Conservation (phyloP, 2,113 vertebrate species). For the Jaculus jaculus region DNA sequence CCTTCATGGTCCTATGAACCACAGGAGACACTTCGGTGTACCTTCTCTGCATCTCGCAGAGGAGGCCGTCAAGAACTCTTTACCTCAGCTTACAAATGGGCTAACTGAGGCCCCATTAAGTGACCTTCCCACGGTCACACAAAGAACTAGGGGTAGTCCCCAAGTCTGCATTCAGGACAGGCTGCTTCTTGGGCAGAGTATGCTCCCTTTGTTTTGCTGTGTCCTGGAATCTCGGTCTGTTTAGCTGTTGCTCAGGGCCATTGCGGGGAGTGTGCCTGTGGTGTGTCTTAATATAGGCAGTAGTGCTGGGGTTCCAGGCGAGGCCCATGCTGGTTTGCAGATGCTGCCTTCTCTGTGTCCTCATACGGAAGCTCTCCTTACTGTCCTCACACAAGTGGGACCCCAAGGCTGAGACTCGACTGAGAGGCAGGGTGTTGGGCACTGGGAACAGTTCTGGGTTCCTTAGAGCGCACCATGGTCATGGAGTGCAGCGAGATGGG, state of each 20-base stretch:
- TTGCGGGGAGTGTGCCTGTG: background rate
- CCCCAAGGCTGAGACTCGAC: background rate
- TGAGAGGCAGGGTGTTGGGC: background rate
- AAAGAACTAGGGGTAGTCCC: background rate
- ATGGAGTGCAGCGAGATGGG: too few species aligned
- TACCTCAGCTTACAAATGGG: background rate
- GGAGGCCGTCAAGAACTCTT: background rate
- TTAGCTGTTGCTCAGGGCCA: background rate
- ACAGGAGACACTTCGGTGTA: background rate
- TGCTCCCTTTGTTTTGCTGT: too few species aligned
- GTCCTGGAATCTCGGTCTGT: background rate
- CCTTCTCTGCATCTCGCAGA: background rate
- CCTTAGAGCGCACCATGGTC: background rate
- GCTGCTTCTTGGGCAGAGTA: background rate
- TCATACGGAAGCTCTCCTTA: background rate
- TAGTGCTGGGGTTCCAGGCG: background rate
- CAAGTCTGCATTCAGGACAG: background rate
- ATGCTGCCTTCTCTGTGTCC: background rate
- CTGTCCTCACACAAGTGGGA: background rate
- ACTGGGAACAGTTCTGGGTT: background rate
- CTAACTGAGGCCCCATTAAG: background rate
- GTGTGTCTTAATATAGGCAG: background rate
- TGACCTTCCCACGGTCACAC: background rate
- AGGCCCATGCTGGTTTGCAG: background rate
- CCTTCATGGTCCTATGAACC: background rate